Conservation (phyloP, 2,888 invertebrate genomes). For the Lepidocyrtinus sp. region DNA sequence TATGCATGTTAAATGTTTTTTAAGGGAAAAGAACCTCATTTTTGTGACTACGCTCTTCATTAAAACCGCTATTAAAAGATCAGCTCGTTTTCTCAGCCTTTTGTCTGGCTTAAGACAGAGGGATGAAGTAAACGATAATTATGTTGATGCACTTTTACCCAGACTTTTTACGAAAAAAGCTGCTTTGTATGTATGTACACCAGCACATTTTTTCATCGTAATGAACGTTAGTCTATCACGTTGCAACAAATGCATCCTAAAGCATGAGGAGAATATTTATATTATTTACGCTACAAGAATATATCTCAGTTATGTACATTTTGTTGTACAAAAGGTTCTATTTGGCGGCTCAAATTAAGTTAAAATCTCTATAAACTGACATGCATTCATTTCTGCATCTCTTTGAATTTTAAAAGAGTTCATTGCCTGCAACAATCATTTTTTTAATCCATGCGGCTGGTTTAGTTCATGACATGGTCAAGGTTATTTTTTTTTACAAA, state of each 20-base stretch:
- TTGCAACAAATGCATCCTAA: background rate
- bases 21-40: background rate
- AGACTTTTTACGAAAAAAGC: too few species aligned
- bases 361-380: too few species aligned
- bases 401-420: background rate
- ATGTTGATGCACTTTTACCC: background rate
- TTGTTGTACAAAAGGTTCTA: too few species aligned
- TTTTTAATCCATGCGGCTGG: background rate
- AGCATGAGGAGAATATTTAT: background rate
- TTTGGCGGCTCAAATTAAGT: too few species aligned
- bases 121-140: background rate
- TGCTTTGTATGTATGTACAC: too few species aligned
- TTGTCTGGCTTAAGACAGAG: too few species aligned
- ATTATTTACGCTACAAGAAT: too few species aligned
- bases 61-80: background rate
- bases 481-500: background rate
- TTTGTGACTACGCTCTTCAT: background rate
- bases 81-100: background rate
- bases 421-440: background rate
- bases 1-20: conserved; percentile 1
- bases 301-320: too few species aligned
- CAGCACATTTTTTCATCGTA: too few species aligned
- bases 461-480: background rate
- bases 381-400: background rate
- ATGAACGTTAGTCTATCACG: background rate